phyloP scores from a whole-genome alignment of 2,888 invertebrate species.

The Hyles lineata region DNA sequence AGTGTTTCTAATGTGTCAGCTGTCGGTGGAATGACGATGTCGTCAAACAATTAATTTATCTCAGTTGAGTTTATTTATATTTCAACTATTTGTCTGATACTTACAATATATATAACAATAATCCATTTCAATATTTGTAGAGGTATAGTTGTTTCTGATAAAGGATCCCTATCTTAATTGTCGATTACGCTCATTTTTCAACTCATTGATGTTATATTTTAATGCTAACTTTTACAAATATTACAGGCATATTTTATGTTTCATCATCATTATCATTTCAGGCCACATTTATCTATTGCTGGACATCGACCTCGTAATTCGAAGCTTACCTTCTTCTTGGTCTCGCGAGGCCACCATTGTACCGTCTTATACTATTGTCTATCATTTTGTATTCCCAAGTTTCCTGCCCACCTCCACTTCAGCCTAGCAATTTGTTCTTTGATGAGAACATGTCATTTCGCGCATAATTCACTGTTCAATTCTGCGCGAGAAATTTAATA shows the following conservation, averaged over 20 bases:
- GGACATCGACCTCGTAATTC: too few relatives aligned
- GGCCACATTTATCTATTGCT: too few relatives aligned
- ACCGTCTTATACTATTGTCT: too few relatives aligned
- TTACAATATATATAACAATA: slow-evolving; percentile 52
- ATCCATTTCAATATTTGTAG: slow-evolving; percentile 62
- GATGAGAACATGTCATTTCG: too few relatives aligned
- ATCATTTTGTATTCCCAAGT: too few relatives aligned
- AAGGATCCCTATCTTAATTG: slow-evolving; percentile 4
- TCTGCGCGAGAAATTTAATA: too few relatives aligned
- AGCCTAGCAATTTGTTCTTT: too few relatives aligned
- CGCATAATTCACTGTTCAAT: too few relatives aligned
- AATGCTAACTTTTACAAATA: not conserved
- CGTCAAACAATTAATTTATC: slow-evolving; percentile 32
- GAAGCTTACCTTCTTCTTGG: too few relatives aligned
- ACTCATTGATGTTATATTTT: not conserved
- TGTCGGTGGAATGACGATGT: slow-evolving; percentile 42
- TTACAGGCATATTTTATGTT: not conserved
- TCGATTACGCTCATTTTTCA: not conserved
- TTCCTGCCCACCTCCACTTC: too few relatives aligned
- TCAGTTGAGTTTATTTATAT: slow-evolving; percentile 25
- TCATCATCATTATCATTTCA: too few relatives aligned
- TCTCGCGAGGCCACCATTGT: too few relatives aligned
- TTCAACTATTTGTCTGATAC: slow-evolving; percentile 42
- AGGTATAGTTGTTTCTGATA: slow-evolving; percentile 51
- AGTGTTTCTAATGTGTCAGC: slow-evolving; percentile 31